Evolutionary conservation across 2,888 invertebrate genomes (phyloP), one percentile per base, ranked within the genome.

Genomic region (Hoplodrina ambigua): DNA sequence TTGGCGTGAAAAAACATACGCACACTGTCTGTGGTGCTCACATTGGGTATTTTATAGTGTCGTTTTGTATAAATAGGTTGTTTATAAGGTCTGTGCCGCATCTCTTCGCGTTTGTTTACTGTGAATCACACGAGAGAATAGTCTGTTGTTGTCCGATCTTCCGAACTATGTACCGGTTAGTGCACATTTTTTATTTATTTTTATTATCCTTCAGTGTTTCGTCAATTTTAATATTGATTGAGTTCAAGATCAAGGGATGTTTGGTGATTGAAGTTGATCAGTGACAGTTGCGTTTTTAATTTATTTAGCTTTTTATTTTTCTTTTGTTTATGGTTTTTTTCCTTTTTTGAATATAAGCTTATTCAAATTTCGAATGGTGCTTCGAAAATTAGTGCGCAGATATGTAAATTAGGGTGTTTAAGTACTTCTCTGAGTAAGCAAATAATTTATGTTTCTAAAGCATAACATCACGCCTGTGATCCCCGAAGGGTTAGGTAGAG

Each of bases 121-220:
- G 84, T 87, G 88, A 86, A 83, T 76, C 85, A 81, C 82, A 84
- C 83, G 87, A 84, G 87, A 83, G 86, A 76, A 55, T 73, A 50
- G 80, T 79, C 25, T 81, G 85, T 81, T 81, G 85, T 81, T 81
- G 55, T 63, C 66, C 82, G 72, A 76, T 74, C 81, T 55, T 49
- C 79, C 72, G 73, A 75, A 82, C 80, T 75, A 93, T 95, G 94
- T 93, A 93, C 92, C 93, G 94, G 94, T 95, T 88, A 94, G 94
- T 94, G 82, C 63, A 65, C 78, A 79, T 87, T 87, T 25, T 86
- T 87, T 77, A 81, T 82, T 75, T 80, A 82, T 74, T 82, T 77
- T 53, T 41, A 41, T 50, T 76, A 20, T 8, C 25, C 20, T 6
- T 11, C 19, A 53, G 80, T 80, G 82, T 75, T 71, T 67, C 58